Percentiles rank a stretch among this genome's conserved stretches.
Conservation (phyloP, 2,113 vertebrate genomes). For the Eublepharis macularius region DNA sequence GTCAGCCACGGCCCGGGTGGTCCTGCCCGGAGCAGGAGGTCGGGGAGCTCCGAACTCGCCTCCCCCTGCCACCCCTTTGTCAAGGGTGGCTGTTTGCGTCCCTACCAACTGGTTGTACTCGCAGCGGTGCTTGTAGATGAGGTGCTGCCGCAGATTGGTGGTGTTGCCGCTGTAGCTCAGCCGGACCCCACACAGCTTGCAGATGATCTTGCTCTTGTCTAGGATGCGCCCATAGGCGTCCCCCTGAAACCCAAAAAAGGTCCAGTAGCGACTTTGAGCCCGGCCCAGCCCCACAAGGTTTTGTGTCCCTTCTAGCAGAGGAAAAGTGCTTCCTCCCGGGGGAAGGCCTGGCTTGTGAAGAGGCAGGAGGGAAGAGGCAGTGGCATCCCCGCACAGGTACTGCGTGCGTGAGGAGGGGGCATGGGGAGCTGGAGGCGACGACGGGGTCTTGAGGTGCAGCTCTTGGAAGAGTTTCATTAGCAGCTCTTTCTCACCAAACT, state of each 20-base stretch:
- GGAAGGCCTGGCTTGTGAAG: conserved; percentile 22
- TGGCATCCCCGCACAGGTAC: conserved; percentile 25
- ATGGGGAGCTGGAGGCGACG: conserved; percentile 45
- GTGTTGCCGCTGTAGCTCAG: conserved; percentile 70
- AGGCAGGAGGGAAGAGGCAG: conserved; percentile 25
- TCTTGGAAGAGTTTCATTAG: conserved; percentile 76
- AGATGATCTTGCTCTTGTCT: conserved; percentile 71
- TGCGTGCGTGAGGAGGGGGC: conserved; percentile 48
- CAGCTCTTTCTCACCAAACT: conserved; percentile 76
- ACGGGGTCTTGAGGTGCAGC: conserved; percentile 66
- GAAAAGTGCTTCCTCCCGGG: neutral
- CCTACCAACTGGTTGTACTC: conserved; percentile 61
- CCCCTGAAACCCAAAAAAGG: conserved; percentile 72
- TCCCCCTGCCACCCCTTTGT: neutral
- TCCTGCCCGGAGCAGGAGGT: conserved; percentile 29
- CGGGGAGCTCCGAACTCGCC: neutral
- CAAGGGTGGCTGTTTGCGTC: neutral
- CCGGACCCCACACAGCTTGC: conserved; percentile 74
- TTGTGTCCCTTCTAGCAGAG: conserved; percentile 63
- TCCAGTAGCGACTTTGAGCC: conserved; percentile 60
- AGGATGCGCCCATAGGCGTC: conserved; percentile 70
- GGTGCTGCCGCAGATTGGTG: conserved; percentile 69
- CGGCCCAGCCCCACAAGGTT: conserved; percentile 62
- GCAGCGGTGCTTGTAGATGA: conserved; percentile 70
- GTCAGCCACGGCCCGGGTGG: conserved; percentile 67